phyloP scores from a whole-genome alignment of 2,797 vertebrate genomes.

The Falco berigora region DNA sequence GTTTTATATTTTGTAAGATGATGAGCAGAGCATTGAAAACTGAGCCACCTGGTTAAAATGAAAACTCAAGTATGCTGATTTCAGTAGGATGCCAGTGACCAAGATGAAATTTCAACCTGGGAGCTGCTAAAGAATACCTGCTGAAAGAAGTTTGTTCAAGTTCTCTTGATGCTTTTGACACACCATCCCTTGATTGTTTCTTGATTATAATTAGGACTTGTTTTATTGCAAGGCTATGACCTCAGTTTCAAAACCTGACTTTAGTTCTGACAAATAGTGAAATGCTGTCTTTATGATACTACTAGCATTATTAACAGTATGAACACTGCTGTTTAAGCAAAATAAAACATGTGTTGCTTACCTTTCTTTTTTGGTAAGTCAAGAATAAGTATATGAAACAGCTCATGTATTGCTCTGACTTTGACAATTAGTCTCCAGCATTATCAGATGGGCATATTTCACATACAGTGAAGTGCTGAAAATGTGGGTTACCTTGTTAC shows the following conservation, averaged over 20 bases:
- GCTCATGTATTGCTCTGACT: conserved; percentile 44
- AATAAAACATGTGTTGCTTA: conserved; percentile 57
- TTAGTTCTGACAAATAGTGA: conserved; percentile 61
- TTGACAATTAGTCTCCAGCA: conserved; percentile 13
- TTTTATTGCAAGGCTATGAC: conserved; percentile 47
- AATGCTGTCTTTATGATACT: conserved; percentile 58
- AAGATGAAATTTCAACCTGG: conserved; percentile 57
- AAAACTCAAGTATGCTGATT: conserved; percentile 60
- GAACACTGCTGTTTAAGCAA: conserved; percentile 49
- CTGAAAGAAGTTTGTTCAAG: conserved; percentile 60
- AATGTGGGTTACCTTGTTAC: conserved; percentile 40
- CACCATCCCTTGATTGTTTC: conserved; percentile 58
- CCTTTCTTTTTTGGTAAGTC: conserved; percentile 53
- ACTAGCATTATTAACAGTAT: conserved; percentile 52
- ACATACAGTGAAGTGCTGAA: conserved; percentile 39
- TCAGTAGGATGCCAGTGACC: conserved; percentile 60
- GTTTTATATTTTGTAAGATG: conserved; percentile 37
- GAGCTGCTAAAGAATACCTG: conserved; percentile 63
- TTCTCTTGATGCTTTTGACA: conserved; percentile 56
- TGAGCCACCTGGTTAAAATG: conserved; percentile 51
- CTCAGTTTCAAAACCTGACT: conserved; percentile 54
- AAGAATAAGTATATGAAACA: conserved; percentile 26
- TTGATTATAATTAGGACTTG: conserved; percentile 54
- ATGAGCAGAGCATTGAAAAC: conserved; percentile 57
- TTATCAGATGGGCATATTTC: conserved; percentile 19